Percentiles rank a stretch among this genome's conserved stretches.
Evolutionary conservation across 2,113 vertebrate genomes (phyloP).

Genomic region (Caracal caracal): DNA sequence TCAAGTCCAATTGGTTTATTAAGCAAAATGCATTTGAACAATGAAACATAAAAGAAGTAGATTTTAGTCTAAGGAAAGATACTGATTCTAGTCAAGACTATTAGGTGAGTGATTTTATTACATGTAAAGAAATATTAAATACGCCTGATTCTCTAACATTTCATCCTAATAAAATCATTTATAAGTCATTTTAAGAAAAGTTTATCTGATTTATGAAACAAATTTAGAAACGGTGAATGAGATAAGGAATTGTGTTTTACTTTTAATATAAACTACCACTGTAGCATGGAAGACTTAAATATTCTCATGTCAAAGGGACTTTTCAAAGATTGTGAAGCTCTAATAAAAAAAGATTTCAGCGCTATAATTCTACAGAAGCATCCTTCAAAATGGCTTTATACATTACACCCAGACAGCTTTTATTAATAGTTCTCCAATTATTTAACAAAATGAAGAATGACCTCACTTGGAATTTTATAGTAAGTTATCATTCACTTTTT

Average conservation of each 20-base stretch:
- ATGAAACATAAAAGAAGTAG: constrained; percentile 40
- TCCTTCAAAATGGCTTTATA: constrained; percentile 30
- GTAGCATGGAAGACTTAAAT: background rate
- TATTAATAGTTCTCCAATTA: constrained; percentile 63
- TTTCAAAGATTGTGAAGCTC: background rate
- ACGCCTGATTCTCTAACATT: background rate
- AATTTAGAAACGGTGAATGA: constrained; percentile 43
- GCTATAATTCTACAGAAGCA: constrained; percentile 30
- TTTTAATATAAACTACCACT: constrained; percentile 10
- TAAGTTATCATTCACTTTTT: constrained; percentile 60
- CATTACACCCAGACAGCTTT: constrained; percentile 16
- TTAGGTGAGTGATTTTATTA: background rate
- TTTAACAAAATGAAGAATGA: constrained; percentile 68
- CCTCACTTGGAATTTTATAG: constrained; percentile 55
- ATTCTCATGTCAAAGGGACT: background rate
- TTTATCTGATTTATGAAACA: background rate
- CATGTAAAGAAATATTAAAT: constrained; percentile 3
- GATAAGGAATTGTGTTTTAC: background rate
- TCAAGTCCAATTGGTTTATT: constrained; percentile 65
- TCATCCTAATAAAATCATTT: background rate
- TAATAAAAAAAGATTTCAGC: constrained; percentile 58
- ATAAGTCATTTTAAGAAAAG: constrained; percentile 5
- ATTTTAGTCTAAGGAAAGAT: constrained; percentile 46
- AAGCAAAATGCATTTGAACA: constrained; percentile 62
- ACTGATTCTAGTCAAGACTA: background rate